A percentile compares a stretch with the other conserved stretches of the same genome.
Evolutionary conservation across 2,113 vertebrate genomes (phyloP).

Genomic region (Sylvilagus bachmani): DNA sequence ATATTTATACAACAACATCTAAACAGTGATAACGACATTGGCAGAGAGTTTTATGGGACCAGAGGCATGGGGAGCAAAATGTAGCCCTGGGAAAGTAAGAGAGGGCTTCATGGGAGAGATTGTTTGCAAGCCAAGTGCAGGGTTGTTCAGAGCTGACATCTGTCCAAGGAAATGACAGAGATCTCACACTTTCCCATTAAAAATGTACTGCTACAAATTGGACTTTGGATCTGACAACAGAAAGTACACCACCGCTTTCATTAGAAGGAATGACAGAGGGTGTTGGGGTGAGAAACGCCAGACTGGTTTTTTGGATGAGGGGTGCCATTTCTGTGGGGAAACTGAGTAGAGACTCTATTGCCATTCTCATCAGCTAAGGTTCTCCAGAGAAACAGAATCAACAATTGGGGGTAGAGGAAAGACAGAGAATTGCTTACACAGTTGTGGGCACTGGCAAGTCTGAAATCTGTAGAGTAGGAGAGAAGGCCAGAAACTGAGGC

Average conservation of each 20-base stretch:
- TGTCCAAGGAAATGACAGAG: not conserved
- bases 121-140: not conserved
- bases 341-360: not conserved
- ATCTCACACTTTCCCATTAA: not conserved
- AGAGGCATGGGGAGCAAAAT: not conserved
- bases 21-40: not conserved
- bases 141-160: not conserved
- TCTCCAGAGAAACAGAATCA: not conserved
- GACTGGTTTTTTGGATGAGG: not conserved
- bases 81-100: fast-evolving
- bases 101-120: not conserved
- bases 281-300: not conserved
- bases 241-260: not conserved
- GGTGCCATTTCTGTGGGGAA: not conserved
- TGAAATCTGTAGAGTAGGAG: not conserved
- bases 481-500: not conserved
- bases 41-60: not conserved
- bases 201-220: constrained; percentile 10
- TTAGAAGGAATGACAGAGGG: not conserved
- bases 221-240: not conserved
- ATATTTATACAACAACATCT: not conserved
- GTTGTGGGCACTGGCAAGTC: not conserved
- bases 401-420: not conserved
- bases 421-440: not conserved
- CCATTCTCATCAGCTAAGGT: not conserved